Evolutionary conservation across 2,113 vertebrate genomes (phyloP).

Genomic region (Rhombomys opimus): DNA sequence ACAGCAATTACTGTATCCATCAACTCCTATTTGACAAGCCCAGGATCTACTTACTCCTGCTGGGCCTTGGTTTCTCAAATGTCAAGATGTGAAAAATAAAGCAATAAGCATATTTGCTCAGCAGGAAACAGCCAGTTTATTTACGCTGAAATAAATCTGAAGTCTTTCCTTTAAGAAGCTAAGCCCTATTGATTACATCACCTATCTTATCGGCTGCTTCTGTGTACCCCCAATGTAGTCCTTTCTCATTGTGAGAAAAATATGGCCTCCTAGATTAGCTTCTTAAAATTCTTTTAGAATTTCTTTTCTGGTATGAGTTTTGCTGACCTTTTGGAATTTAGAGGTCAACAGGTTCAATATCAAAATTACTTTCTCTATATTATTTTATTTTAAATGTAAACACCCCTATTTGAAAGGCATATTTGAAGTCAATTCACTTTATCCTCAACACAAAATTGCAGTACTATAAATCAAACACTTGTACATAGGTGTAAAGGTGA

Average conservation of each 20-base stretch:
- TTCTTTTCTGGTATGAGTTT: background rate
- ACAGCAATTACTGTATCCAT: background rate
- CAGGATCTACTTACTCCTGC: background rate
- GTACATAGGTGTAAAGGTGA: background rate
- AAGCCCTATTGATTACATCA: background rate
- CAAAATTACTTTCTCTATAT: constrained; percentile 3
- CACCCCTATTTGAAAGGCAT: background rate
- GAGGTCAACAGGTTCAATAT: background rate
- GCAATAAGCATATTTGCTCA: background rate
- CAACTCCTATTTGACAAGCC: background rate
- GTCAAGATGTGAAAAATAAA: background rate
- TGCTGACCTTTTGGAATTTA: constrained; percentile 20
- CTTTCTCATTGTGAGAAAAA: constrained; percentile 18
- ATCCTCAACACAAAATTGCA: background rate
- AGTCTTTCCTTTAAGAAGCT: background rate
- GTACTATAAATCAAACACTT: background rate
- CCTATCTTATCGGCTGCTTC: constrained; percentile 23
- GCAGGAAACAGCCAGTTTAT: constrained; percentile 3
- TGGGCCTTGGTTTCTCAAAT: background rate
- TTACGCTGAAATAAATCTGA: background rate
- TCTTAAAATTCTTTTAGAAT: constrained; percentile 31
- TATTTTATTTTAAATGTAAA: constrained; percentile 45
- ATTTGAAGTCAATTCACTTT: constrained; percentile 19
- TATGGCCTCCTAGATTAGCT: background rate
- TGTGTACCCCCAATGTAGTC: constrained; percentile 15